Percentiles rank a stretch among this genome's conserved stretches.
Conservation (phyloP, 2,888 invertebrate genomes). For the Agrochola litura region DNA sequence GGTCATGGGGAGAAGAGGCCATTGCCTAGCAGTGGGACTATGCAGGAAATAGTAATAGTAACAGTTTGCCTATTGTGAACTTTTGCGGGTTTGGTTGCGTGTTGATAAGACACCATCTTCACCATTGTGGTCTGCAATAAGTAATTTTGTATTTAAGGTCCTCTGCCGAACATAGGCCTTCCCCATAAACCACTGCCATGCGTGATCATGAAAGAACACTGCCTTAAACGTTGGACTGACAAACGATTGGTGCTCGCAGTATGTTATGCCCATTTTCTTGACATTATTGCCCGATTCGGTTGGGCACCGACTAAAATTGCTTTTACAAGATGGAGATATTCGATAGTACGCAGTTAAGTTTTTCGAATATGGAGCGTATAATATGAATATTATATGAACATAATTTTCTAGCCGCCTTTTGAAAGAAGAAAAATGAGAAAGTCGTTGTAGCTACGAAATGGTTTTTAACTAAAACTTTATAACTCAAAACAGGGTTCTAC, state of each 20-base stretch:
- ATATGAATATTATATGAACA: not conserved
- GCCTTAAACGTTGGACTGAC: not conserved
- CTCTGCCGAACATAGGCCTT: not conserved
- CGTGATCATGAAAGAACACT: constrained; percentile 11
- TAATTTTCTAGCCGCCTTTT: not conserved
- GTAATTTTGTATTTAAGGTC: not conserved
- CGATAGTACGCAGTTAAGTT: constrained; percentile 1
- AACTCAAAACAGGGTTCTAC: not conserved
- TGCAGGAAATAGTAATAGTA: not conserved
- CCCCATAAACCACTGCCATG: not conserved
- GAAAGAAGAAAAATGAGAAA: not conserved
- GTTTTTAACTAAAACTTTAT: not conserved
- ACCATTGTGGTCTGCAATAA: no score
- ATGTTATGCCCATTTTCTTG: constrained; percentile 27
- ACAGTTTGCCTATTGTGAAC: no score
- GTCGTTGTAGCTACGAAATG: no score
- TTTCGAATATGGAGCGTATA: constrained; percentile 7
- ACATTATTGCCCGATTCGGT: constrained; percentile 36
- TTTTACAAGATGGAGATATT: constrained; percentile 32
- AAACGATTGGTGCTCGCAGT: constrained; percentile 15
- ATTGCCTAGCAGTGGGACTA: not conserved
- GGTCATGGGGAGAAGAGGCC: not conserved
- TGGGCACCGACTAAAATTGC: constrained; percentile 28
- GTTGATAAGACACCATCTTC: not conserved
- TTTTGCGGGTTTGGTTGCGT: not conserved